Evolutionary conservation across 2,797 vertebrate species (phyloP).

Genomic region (Malacoraja senta): DNA sequence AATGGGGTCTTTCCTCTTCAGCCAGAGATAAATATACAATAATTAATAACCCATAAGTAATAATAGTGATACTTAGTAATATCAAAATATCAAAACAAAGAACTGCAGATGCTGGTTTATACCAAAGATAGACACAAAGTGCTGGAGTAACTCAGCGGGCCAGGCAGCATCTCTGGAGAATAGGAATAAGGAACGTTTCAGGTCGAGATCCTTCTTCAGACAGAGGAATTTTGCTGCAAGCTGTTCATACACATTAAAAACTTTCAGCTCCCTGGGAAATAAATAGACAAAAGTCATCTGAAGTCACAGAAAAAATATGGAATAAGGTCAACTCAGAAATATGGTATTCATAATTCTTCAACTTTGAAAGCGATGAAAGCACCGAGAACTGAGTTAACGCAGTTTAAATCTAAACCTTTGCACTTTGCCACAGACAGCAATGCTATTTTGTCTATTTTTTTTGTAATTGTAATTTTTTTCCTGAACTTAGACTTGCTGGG

Average conservation of each 20-base stretch:
- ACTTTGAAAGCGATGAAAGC: background rate
- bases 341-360: conserved; percentile 5
- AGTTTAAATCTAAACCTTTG: background rate
- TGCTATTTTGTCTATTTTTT: background rate
- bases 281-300: background rate
- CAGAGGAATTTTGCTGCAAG: background rate
- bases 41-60: too few relatives aligned
- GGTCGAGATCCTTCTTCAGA: too few relatives aligned
- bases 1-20: too few relatives aligned
- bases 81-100: too few relatives aligned
- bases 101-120: too few relatives aligned
- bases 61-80: too few relatives aligned
- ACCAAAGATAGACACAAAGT: too few relatives aligned
- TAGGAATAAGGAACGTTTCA: too few relatives aligned
- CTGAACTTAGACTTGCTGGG: background rate
- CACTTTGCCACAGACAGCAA: background rate
- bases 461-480: background rate
- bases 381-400: background rate
- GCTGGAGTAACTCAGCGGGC: too few relatives aligned
- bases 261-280: too few relatives aligned
- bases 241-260: background rate
- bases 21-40: too few relatives aligned
- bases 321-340: background rate
- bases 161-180: too few relatives aligned
- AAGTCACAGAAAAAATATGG: background rate